Base-by-base conservation (phyloP, 1,140 invertebrate genomes). In the Drosophila nasuta region DNA sequence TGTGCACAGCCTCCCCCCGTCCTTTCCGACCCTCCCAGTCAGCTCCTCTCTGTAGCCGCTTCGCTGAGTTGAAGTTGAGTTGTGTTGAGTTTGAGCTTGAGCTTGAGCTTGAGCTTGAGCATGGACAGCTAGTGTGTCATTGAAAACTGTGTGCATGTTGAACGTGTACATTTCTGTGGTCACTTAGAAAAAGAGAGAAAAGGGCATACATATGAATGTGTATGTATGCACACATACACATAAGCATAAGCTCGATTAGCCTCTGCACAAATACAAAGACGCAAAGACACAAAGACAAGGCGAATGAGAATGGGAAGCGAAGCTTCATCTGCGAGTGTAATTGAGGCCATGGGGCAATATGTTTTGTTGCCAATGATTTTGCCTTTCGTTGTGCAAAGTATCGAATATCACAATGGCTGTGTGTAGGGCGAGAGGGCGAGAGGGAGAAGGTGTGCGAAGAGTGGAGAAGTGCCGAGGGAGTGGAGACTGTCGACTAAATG, bases 301-400 rank as follows among this genome's bases (percentile, higher is more conserved):
- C 7, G 38, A 41, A 41, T 41, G 38, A 6, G 41, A 43, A 43
- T 43, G 41, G 41, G 10, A 15, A 57, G 15, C 33, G 60, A 59
- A 82, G 73, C 71, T 82, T 88, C 75, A 80, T 74, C 75, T 80
- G 79, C 69, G 62, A 89, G 70, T 89, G 86, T 89, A 90, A 88
- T 89, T 89, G 85, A 89, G 86, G 85, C 85, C 85, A 89, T 89
- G 86, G 75, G 85, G 77, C 85, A 85, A 85, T 85, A 88, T 88
- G 85, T 89, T 89, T 89, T 89, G 85, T 89, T 89, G 72, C 78
- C 81, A 89, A 89, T 89, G 85, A 89, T 89, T 89, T 89, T 89
- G 85, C 85, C 85, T 89, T 88, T 89, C 85, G 88, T 85, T 85
- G 71, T 67, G 75, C 85, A 89, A 89, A 89, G 81, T 89, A 89